phyloP scores from a whole-genome alignment of 2,888 invertebrate genomes.

The Helicoverpa assulta region DNA sequence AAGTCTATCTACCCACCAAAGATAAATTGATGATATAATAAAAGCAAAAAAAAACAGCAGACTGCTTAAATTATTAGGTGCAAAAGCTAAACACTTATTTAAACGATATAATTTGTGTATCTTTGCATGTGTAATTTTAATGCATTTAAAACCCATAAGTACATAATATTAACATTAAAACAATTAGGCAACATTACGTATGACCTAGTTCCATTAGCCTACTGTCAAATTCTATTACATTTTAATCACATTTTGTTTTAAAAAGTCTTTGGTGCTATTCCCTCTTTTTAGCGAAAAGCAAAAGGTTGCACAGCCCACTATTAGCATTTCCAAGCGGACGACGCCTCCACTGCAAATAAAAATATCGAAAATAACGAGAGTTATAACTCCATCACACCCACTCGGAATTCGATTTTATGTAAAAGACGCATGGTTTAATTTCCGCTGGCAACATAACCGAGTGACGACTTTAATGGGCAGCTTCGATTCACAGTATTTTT shows the following conservation, averaged over 20 bases:
- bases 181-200: too few relatives aligned
- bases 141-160: too few relatives aligned
- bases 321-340: conserved; percentile 64
- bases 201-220: too few relatives aligned
- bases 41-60: too few relatives aligned
- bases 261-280: conserved; percentile 25
- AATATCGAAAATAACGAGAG: conserved; percentile 63
- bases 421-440: conserved; percentile 61
- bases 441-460: conserved; percentile 54
- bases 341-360: conserved; percentile 66
- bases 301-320: conserved; percentile 66
- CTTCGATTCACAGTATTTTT: conserved; percentile 57
- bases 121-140: too few relatives aligned
- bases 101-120: too few relatives aligned
- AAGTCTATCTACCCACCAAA: too few relatives aligned
- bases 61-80: too few relatives aligned
- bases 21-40: too few relatives aligned
- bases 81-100: too few relatives aligned
- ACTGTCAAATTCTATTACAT: background rate
- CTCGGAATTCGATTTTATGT: conserved; percentile 60
- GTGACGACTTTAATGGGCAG: conserved; percentile 54
- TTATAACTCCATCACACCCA: conserved; percentile 48
- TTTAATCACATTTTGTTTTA: conserved; percentile 13
- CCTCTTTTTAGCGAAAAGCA: conserved; percentile 42
- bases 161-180: too few relatives aligned